Conservation (phyloP, 2,888 invertebrate genomes). For the Hypomecis atomaria region DNA sequence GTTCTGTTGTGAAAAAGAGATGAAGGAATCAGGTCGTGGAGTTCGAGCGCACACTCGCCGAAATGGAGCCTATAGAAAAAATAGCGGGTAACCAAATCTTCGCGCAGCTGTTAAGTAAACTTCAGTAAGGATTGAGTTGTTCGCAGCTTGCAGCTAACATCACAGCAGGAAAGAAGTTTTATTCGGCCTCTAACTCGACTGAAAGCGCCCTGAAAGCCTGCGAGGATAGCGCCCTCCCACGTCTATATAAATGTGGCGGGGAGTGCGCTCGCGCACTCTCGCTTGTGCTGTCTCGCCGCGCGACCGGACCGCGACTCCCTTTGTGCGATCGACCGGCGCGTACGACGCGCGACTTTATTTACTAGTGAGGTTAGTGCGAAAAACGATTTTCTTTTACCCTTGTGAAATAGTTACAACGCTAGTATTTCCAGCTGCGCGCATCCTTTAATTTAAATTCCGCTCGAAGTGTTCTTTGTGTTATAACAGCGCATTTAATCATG, state of each 20-base stretch:
- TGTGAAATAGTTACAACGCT: conserved; percentile 37
- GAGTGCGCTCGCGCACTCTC: conserved; percentile 79
- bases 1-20: too few relatives aligned
- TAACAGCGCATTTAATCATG: conserved; percentile 8
- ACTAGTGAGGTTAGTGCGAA: conserved; percentile 71
- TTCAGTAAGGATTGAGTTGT: too few relatives aligned
- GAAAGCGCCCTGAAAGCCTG: conserved; percentile 7
- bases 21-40: too few relatives aligned
- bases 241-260: conserved; percentile 68
- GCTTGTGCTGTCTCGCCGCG: conserved; percentile 65
- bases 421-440: conserved; percentile 1
- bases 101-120: too few relatives aligned
- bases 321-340: conserved; percentile 61
- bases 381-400: conserved; percentile 45
- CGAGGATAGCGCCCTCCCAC: conserved; percentile 66
- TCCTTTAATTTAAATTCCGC: conserved; percentile 33
- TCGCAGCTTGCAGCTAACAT: too few relatives aligned
- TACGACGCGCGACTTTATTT: conserved; percentile 56
- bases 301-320: conserved; percentile 67
- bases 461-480: conserved; percentile 40
- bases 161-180: too few relatives aligned
- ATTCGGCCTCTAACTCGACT: too few relatives aligned
- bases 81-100: too few relatives aligned
- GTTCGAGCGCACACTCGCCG: too few relatives aligned
- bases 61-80: too few relatives aligned